Base-by-base conservation (phyloP, 2,888 invertebrate species). In the Chrysodeixis includens region DNA sequence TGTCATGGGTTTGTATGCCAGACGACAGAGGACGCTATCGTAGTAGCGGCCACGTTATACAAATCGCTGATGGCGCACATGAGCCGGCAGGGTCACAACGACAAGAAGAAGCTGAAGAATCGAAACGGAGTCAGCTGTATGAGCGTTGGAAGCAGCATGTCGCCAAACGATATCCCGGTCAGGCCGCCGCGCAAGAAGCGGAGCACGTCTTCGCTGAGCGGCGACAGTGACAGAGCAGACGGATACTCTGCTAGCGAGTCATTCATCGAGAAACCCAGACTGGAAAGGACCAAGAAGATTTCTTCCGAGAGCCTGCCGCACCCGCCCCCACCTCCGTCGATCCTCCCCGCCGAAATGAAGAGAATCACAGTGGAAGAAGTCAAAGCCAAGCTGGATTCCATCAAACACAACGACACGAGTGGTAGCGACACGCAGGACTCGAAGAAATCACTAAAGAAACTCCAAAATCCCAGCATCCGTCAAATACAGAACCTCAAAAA, bases 1-100 rank as follows among this genome's bases (percentile, higher is more conserved):
- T 98, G 98, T 91, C 98, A 98, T 94, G 98, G 97, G 54, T 98
- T 98, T 92, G 97, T 98, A 81, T 98, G 98, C 91, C 97, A 97
- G 90, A 97, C 97, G 83, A 97, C 98, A 35, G 98, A 98, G 93
- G 98, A 98, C 91, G 98, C 98, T 72, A 97, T 98, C 46, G 98
- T 98, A 0, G 98, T 98, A 82, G 98, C 98, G 14, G 98, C 98
- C 55, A 98, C 98, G 73, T 95, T 98, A 78, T 98, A 98, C 93
- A 97, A 98, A 92, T 98, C 98, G 40, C 95, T 98, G 63, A 97
- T 98, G 95, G 97, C 97, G 69, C 97, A 97, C 86, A 97, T 97
- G 95, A 97, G 96, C 88, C 95, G 96, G 68, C 95, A 94, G 78
- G 93, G 93, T 71, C 93, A 94, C 80, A 84, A 76, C 76, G 93